These are phyloP conservation scores for Siniperca obscura DNA, from an alignment of 2,797 vertebrate genomes.

Conservation along the genomic window DNA sequence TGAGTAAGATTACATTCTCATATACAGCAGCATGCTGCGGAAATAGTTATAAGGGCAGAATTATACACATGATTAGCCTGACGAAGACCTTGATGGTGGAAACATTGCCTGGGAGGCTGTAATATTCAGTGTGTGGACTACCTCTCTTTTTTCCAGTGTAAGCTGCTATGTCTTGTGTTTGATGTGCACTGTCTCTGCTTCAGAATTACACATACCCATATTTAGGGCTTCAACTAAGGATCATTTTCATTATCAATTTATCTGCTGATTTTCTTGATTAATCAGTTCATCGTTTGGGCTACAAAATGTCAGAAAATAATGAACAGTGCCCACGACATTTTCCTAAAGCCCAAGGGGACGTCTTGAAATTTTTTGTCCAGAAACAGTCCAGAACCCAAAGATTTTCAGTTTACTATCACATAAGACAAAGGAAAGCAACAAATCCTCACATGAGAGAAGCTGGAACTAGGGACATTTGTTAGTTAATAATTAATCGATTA, in stretches of 20 bases:
- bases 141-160: constrained; percentile 11
- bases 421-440: neutral
- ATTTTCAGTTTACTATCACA: neutral
- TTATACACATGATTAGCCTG: constrained; percentile 23
- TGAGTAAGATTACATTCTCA: constrained; percentile 52
- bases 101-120: neutral
- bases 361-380: neutral
- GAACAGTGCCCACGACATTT: neutral
- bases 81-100: neutral
- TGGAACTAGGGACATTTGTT: neutral
- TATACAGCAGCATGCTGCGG: constrained; percentile 45
- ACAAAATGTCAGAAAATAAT: neutral
- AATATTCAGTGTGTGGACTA: neutral
- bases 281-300: neutral
- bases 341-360: too few species aligned
- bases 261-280: neutral
- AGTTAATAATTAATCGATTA: neutral
- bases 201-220: neutral
- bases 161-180: neutral
- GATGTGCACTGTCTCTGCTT: neutral
- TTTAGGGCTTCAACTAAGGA: neutral
- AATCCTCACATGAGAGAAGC: neutral
- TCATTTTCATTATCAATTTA: neutral
- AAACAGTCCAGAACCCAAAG: neutral
- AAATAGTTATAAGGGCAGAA: constrained; percentile 46